Evolutionary conservation across 92 coral and sea anemone species (phyloP).

Genomic region (Virgularia gustaviana): DNA sequence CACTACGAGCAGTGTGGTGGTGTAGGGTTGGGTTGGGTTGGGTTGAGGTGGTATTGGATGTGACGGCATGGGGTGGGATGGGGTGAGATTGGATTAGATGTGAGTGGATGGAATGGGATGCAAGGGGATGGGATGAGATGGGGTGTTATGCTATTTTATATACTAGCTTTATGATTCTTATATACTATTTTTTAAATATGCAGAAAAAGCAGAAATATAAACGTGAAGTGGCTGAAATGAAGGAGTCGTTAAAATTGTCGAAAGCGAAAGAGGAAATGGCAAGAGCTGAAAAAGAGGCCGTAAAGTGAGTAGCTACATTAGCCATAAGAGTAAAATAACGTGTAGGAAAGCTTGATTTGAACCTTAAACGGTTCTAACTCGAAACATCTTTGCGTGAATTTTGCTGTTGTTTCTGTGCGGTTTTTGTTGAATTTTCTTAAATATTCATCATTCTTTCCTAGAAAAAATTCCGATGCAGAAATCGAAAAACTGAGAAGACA

Average conservation of each 20-base stretch:
- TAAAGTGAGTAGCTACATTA: conserved; percentile 41
- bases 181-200: background rate
- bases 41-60: too few relatives aligned
- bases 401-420: background rate
- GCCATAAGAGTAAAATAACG: too few relatives aligned
- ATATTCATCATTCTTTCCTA: background rate
- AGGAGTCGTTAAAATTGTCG: conserved; percentile 68
- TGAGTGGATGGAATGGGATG: background rate
- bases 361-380: too few relatives aligned
- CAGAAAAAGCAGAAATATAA: conserved; percentile 84
- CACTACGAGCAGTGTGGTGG: too few relatives aligned
- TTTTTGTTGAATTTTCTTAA: background rate
- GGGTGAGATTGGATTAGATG: background rate
- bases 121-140: background rate
- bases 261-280: conserved; percentile 84
- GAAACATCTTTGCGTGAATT: too few relatives aligned
- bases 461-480: conserved; percentile 65
- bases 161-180: background rate
- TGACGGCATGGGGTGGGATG: too few relatives aligned
- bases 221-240: conserved; percentile 63
- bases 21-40: too few relatives aligned
- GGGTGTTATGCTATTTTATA: background rate
- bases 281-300: conserved; percentile 72
- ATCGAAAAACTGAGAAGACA: conserved; percentile 62
- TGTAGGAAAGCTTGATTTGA: too few relatives aligned